phyloP scores from a whole-genome alignment of 2,113 vertebrate genomes.

The Rhinogobius similis region DNA sequence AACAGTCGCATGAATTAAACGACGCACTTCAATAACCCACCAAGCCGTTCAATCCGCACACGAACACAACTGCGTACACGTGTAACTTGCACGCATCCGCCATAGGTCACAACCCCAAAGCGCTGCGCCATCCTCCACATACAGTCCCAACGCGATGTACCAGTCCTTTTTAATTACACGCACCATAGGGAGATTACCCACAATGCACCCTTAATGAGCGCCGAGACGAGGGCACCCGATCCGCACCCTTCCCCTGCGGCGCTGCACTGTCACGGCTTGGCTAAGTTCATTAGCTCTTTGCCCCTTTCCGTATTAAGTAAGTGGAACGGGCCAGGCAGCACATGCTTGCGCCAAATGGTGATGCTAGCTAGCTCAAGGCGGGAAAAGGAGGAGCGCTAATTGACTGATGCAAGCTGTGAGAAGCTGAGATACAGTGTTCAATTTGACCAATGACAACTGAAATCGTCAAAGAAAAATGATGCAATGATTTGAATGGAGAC shows the following conservation, averaged over 20 bases:
- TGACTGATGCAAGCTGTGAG: constrained; percentile 18
- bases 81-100: background rate
- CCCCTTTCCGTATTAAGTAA: constrained; percentile 8
- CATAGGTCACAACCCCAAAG: background rate
- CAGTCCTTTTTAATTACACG: constrained; percentile 42
- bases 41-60: background rate
- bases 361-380: constrained; percentile 1
- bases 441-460: background rate
- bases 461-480: background rate
- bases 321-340: constrained; percentile 14
- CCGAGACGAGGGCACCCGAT: background rate
- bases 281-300: constrained; percentile 37
- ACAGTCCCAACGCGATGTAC: background rate
- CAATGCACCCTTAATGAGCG: constrained; percentile 35
- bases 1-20: background rate
- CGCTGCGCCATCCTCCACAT: background rate
- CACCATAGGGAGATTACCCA: constrained; percentile 41
- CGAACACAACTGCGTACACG: constrained; percentile 5
- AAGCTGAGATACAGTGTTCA: background rate
- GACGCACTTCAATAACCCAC: constrained; percentile 4
- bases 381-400: constrained; percentile 9
- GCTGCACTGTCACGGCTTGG: constrained; percentile 5
- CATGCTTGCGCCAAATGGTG: constrained; percentile 3
- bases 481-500: no score
- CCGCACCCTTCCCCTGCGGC: constrained; percentile 8